Evolutionary conservation across 2,888 invertebrate genomes (phyloP), one percentile per base, ranked within the genome.

Genomic region (Siphlonurus alternatus): DNA sequence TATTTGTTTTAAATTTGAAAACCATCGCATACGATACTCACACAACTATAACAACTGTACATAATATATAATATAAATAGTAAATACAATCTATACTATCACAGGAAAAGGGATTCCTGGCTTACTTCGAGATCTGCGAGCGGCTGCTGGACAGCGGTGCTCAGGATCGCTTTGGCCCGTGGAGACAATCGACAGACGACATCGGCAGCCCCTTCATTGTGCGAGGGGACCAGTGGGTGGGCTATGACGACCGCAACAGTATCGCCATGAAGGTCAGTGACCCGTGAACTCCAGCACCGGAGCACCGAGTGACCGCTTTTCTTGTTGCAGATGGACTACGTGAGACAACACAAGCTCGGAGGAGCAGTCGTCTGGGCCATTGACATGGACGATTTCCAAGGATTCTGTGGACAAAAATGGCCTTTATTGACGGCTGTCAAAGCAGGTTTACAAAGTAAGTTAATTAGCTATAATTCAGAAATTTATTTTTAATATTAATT

Each of bases 171-270:
- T n/a, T n/a, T n/a, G n/a, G n/a, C n/a, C 53, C 10, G 10, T 84
- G 84, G 75, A 68, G 70, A 1, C 78, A 74, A 61, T 77, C 78
- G 19, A 72, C 80, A 15, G 87, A 88, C 70, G 78, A 79, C 61
- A 80, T 80, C 25, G 87, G 87, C 0, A 82, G 85, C 19, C 84
- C 88, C 0, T 87, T 80, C 70, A 75, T 81, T 61, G 78, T 82
- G 1, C 80, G 84, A 7, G 86, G 84, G 3, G 85, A 88, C 72
- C 89, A 90, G 70, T 91, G 90, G 90, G 80, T 90, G 66, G 85
- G 87, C 2, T 91, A 84, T 70, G 91, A 91, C 67, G 86, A 89
- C 69, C 80, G 80, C 0, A 76, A 80, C 19, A 85, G 85, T 64
- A 78, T 88, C 61, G 74, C 78, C 66, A 79, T 80, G 72, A 88